Base-by-base conservation (phyloP, 2,888 invertebrate species). In the Calliopum simillimum region DNA sequence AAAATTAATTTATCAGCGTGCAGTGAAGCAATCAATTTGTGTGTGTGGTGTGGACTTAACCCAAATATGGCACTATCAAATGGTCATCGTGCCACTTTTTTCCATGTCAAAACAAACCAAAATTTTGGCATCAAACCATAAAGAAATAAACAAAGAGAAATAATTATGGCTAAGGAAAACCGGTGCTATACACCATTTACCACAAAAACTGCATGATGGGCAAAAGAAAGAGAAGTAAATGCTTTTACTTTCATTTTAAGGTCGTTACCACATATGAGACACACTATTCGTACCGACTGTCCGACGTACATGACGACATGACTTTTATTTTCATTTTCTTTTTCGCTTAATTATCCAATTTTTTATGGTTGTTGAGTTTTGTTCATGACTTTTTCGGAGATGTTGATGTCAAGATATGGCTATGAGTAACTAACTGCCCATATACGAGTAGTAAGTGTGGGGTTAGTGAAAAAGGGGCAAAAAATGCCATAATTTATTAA, bases 221-320 rank as follows among this genome's bases (percentile, higher is more conserved):
- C 8, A 33, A 33, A 33, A 8, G 8, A 44, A 44, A 68, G 56
- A 33, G 58, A 41, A 21, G 33, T 44, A 76, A 76, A 74, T 72
- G 82, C 83, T 84, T 83, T 84, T 84, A 83, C 83, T 83, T 83
- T 83, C 84, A 77, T 82, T 82, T 74, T 75, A 75, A 78, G 77
- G 77, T 76, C 77, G 72, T 78, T 76, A 78, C 76, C 76, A 59
- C 65, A 55, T 23, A 23, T 19, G 19, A 51, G 51, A 41, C 64
- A 33, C 33, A 33, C 33, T 33, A 33, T n/a, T n/a, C n/a, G n/a
- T n/a, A n/a, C n/a, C n/a, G n/a, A n/a, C n/a, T n/a, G n/a, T n/a
- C 33, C 1, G 5, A 33, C 8, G 3, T 33, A 33, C 33, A 65
- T 65, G 65, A 55, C 65, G 55, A 53, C 65, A 65, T 55, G 65